A percentile compares a stretch with the other conserved stretches of the same genome.
Conservation (phyloP, 2,113 vertebrate genomes). For the Dromiciops gliroides region DNA sequence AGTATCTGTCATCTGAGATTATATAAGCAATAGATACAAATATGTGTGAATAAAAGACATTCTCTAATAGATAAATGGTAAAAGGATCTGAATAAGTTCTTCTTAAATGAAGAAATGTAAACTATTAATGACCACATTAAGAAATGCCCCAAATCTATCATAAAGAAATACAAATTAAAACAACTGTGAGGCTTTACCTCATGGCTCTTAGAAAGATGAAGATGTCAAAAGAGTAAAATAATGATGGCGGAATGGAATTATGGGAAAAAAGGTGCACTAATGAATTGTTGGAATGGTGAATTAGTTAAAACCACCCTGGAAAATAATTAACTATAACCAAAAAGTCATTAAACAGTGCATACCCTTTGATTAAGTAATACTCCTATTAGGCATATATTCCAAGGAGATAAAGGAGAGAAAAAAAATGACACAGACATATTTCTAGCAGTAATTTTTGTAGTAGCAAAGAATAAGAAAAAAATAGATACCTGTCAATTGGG, state of each 20-base stretch:
- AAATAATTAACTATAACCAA: neutral
- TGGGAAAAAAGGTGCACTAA: neutral
- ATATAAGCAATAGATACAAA: neutral
- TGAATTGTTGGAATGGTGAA: neutral
- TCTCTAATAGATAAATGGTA: neutral
- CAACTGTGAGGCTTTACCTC: neutral
- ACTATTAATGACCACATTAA: neutral
- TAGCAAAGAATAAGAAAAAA: neutral
- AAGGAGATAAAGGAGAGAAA: neutral
- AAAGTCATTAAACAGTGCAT: neutral
- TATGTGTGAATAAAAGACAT: neutral
- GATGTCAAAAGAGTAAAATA: neutral
- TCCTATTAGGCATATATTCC: neutral
- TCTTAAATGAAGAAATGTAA: neutral
- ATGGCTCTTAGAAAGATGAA: neutral
- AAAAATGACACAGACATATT: neutral
- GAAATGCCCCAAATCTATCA: neutral
- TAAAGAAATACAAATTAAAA: neutral
- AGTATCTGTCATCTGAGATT: neutral
- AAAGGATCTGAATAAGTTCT: neutral
- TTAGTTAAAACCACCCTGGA: neutral
- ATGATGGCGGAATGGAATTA: neutral
- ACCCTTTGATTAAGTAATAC: neutral
- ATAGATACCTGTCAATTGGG: neutral
- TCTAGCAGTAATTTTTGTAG: neutral